A percentile compares a stretch with the other conserved stretches of the same genome.
Conservation (phyloP, 2,888 invertebrate genomes). For the Cosmia trapezina region DNA sequence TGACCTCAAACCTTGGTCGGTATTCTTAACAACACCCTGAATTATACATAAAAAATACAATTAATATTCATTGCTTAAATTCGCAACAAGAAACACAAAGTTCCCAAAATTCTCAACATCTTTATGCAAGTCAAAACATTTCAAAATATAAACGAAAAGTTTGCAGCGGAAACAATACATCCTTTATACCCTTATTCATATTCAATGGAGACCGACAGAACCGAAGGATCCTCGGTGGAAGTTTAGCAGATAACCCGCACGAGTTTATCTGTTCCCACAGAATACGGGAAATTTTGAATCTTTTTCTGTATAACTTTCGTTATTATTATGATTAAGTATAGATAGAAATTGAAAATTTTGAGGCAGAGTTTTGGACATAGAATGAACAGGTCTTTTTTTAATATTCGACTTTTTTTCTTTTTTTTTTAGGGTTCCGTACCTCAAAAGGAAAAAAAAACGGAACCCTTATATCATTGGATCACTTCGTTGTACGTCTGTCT, state of each 20-base stretch:
- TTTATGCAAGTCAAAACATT: conserved; percentile 57
- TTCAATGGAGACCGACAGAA: conserved; percentile 70
- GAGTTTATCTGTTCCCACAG: conserved; percentile 57
- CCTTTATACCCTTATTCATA: conserved; percentile 72
- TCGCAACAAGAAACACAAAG: conserved; percentile 45
- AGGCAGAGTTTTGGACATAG: too few species aligned
- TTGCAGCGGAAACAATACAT: conserved; percentile 63
- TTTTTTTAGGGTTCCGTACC: too few species aligned
- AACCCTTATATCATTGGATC: too few species aligned
- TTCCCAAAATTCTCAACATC: conserved; percentile 46
- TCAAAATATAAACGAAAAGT: conserved; percentile 58
- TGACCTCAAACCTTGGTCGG: background rate
- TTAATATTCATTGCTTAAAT: conserved; percentile 46
- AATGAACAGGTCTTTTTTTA: background rate
- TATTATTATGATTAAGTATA: conserved; percentile 2
- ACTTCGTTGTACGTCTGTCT: too few species aligned
- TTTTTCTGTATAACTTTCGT: conserved; percentile 33
- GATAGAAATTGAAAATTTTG: background rate
- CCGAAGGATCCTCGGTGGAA: conserved; percentile 36
- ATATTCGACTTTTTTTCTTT: too few species aligned
- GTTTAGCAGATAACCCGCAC: conserved; percentile 53
- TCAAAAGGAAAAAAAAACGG: too few species aligned
- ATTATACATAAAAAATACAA: conserved; percentile 25
- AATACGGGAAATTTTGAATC: conserved; percentile 43
- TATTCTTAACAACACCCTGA: conserved; percentile 17